Conservation (phyloP, 2,797 vertebrate species). For the Poecile montanus region DNA sequence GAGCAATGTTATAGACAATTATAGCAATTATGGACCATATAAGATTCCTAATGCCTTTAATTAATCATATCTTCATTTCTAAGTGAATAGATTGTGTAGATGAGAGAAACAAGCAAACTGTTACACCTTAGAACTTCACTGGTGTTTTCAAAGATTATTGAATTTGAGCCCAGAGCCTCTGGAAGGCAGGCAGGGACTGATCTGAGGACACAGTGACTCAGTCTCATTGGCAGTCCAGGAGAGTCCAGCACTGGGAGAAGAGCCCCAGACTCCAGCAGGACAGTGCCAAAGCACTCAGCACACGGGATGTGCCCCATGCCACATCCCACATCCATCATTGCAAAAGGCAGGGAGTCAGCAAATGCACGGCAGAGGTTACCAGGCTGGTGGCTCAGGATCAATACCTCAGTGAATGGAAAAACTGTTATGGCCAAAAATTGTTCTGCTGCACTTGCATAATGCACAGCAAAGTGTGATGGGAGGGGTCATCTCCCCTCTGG, state of each 20-base stretch:
- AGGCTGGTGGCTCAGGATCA: accelerated
- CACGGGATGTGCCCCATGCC: accelerated
- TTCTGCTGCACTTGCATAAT: neutral
- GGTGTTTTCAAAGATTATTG: neutral
- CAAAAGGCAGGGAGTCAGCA: neutral
- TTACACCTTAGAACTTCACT: neutral
- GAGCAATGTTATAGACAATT: neutral
- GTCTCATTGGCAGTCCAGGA: neutral
- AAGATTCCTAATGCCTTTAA: neutral
- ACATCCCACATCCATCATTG: neutral
- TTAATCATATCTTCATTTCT: neutral
- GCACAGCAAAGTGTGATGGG: neutral
- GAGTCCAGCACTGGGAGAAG: neutral
- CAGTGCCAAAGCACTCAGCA: neutral
- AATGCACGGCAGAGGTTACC: neutral
- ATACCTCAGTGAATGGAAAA: neutral
- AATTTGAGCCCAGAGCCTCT: neutral
- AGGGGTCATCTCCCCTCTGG: accelerated
- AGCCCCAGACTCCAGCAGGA: neutral
- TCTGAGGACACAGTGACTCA: neutral
- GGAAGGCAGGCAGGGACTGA: neutral
- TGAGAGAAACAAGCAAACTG: neutral
- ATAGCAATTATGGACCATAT: neutral
- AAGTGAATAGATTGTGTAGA: neutral
- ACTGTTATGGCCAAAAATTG: neutral